phyloP scores from a whole-genome alignment of 1,140 invertebrate species.

The Musca domestica region DNA sequence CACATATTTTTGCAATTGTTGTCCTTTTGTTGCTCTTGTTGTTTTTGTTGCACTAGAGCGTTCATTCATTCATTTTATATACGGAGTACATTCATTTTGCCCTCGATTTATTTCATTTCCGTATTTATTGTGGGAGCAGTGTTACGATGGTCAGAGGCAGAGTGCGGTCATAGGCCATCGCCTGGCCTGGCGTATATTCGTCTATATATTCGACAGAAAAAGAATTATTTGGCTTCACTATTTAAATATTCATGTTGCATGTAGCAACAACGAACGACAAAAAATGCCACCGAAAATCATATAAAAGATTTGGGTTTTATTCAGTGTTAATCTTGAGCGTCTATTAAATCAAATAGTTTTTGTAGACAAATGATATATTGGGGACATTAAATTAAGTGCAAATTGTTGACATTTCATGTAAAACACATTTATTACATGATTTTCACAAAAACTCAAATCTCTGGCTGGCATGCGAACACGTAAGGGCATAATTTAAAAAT shows the following conservation, averaged over 20 bases:
- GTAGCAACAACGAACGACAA: neutral
- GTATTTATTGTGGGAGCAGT: neutral
- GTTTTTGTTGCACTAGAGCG: too few relatives aligned
- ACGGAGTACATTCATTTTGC: constrained; percentile 17
- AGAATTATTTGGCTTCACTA: neutral
- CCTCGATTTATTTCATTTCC: constrained; percentile 24
- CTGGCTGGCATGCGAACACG: too few relatives aligned
- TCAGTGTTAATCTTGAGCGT: constrained; percentile 15
- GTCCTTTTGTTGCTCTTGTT: too few relatives aligned
- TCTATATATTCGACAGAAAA: too few relatives aligned
- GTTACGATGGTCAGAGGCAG: too few relatives aligned
- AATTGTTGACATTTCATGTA: constrained; percentile 20
- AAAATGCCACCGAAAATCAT: constrained; percentile 2
- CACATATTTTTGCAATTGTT: too few relatives aligned
- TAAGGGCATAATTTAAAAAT: too few relatives aligned
- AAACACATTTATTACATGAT: constrained; percentile 12
- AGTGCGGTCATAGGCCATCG: too few relatives aligned
- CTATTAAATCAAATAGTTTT: constrained; percentile 23
- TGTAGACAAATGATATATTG: constrained; percentile 9
- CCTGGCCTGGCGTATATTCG: too few relatives aligned
- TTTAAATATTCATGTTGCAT: constrained; percentile 16
- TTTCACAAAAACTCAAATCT: too few relatives aligned
- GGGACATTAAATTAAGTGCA: constrained; percentile 17
- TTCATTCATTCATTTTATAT: constrained; percentile 9
- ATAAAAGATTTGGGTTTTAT: constrained; percentile 17